These are phyloP conservation scores for Brachylomia viminalis DNA, from an alignment of 2,888 invertebrate genomes.

Conservation along the genomic window DNA sequence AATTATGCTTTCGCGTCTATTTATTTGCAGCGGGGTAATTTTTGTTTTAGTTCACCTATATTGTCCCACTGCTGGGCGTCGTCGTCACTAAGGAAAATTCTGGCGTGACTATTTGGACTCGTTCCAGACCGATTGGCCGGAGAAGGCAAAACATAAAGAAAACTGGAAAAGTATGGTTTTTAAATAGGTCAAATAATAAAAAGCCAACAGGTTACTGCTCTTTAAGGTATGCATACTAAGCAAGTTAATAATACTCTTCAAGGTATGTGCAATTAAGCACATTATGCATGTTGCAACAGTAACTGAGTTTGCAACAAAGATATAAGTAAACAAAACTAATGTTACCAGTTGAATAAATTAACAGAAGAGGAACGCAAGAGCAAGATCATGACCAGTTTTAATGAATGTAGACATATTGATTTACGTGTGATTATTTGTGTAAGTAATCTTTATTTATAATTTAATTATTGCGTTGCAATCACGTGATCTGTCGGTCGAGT, in stretches of 20 bases:
- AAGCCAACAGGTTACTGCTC: too few species aligned
- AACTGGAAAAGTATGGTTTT: too few species aligned
- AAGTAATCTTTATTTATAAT: not conserved
- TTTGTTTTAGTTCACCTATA: too few species aligned
- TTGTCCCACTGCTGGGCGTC: too few species aligned
- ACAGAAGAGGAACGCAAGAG: not conserved
- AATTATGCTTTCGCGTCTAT: too few species aligned
- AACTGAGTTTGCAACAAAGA: not conserved
- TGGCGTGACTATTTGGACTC: too few species aligned
- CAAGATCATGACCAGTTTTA: slow-evolving; percentile 6
- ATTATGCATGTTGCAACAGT: not conserved
- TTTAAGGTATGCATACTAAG: too few species aligned
- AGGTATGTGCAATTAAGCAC: not conserved
- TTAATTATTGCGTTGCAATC: not conserved
- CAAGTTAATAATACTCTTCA: too few species aligned
- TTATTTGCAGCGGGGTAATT: too few species aligned
- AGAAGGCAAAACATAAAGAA: too few species aligned
- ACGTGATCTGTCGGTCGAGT: not conserved
- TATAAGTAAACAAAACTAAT: not conserved
- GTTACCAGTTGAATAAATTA: slow-evolving; percentile 1
- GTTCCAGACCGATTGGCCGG: too few species aligned
- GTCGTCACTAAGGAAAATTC: too few species aligned
- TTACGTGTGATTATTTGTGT: not conserved
- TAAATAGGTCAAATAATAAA: not conserved
- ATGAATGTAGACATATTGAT: slow-evolving; percentile 2